Base-by-base conservation (phyloP, 2,888 invertebrate genomes). In the Leptinotarsa tumamoca region DNA sequence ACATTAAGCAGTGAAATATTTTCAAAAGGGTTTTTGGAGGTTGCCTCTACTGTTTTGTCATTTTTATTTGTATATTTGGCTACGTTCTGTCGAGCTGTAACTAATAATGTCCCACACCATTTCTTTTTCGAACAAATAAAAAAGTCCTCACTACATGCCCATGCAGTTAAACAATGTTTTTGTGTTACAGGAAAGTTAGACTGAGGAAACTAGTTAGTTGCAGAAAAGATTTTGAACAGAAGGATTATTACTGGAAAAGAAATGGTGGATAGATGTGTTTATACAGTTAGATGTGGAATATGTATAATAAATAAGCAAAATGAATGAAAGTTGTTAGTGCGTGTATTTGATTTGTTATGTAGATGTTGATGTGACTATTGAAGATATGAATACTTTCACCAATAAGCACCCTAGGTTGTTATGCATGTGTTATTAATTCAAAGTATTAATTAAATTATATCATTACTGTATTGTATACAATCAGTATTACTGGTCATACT, bases 91-190 rank as follows among this genome's bases (percentile, higher is more conserved):
- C 13, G 23, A 23, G 58, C 23, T 15, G 14, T 58, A 18, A 58
- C 58, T 23, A 58, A 58, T 23, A 23, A 58, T 21, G 13, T 7
- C 23, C 14, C 18, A 15, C 18, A 58, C 21, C 52, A 52, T 21
- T 58, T 56, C n/a, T 68, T 52, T 58, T 66, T 43, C 15, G 3
- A 61, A 71, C 27, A 71, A 76, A 69, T 66, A 71, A 61, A 72
- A 78, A 78, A 67, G 74, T 75, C 63, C 68, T 78, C 73, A 75
- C 79, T 80, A 81, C 84, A 85, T 85, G 85, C 84, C 82, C 85
- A 84, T 85, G 85, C 85, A 78, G 80, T 82, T 81, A 83, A 85
- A 85, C 83, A 79, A 79, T 82, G 84, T 84, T 84, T 84, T 84
- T 84, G 85, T 85, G 85, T 85, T 81, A 76, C 73, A 50, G 72